Evolutionary conservation across 2,888 invertebrate species (phyloP).

Genomic region (Eristalinus sepulchralis): DNA sequence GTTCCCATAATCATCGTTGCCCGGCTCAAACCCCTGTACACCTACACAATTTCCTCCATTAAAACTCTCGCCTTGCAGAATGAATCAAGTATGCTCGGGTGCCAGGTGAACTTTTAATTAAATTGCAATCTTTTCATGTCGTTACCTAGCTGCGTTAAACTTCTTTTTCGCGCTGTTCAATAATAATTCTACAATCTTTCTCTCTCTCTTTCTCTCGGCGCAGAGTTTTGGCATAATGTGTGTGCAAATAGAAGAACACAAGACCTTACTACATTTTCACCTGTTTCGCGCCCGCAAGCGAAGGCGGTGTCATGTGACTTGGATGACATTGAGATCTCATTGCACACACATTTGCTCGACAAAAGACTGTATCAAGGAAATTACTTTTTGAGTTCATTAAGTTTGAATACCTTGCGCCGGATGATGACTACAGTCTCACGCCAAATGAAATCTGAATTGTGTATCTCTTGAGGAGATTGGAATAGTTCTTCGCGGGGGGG

Average conservation of each 20-base stretch:
- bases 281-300: neutral
- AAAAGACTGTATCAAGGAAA: slow-evolving; percentile 9
- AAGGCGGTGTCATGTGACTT: neutral
- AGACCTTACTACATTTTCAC: neutral
- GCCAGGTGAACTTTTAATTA: neutral
- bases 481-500: too few relatives aligned
- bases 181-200: neutral
- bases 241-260: neutral
- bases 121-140: neutral
- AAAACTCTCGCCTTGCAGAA: neutral
- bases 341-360: neutral
- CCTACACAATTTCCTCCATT: neutral
- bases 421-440: neutral
- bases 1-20: too few relatives aligned
- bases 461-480: neutral
- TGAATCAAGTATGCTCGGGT: neutral
- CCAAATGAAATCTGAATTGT: neutral
- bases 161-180: neutral
- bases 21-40: neutral
- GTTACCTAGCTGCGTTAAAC: neutral
- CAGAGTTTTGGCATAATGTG: neutral
- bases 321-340: neutral
- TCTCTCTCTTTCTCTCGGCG: too few relatives aligned
- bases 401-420: neutral
- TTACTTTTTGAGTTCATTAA: slow-evolving; percentile 18